Evolutionary conservation across 1,140 invertebrate species (phyloP).

Genomic region (Drosophila ananassae): DNA sequence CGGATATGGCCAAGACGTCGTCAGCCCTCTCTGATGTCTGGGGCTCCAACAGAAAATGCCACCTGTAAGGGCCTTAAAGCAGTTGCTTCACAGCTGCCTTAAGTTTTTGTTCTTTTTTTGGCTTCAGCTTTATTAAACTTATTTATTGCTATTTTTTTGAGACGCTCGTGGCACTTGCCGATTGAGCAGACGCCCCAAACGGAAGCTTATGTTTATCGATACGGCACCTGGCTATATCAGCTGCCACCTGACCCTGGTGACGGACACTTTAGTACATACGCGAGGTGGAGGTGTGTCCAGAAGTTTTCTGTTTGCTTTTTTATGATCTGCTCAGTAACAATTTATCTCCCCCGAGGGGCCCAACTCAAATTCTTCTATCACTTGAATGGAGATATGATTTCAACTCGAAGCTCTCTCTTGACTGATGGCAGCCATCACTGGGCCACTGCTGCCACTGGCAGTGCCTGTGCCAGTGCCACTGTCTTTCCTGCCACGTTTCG

Average conservation of each 20-base stretch:
- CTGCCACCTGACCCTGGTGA: constrained; percentile 28
- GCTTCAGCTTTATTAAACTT: constrained; percentile 10
- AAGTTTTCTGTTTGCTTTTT: not conserved
- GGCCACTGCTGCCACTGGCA: constrained; percentile 17
- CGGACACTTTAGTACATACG: not conserved
- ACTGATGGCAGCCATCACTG: constrained; percentile 56
- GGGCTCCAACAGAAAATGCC: constrained; percentile 34
- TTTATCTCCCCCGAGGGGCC: not conserved
- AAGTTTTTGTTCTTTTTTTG: constrained; percentile 22
- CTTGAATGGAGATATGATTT: not conserved
- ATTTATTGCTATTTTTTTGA: constrained; percentile 24
- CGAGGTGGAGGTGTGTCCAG: not conserved
- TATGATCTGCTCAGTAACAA: not conserved
- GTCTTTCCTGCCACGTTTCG: constrained; percentile 5
- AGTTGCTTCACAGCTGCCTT: constrained; percentile 59
- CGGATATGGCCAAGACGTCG: constrained; percentile 61
- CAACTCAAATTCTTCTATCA: constrained; percentile 1
- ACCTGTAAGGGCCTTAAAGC: constrained; percentile 58
- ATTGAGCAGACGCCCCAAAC: constrained; percentile 63
- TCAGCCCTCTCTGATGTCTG: not conserved
- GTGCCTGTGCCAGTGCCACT: not conserved
- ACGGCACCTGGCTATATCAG: constrained; percentile 53
- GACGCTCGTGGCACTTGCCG: constrained; percentile 67
- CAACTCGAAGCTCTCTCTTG: constrained; percentile 17
- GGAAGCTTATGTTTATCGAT: constrained; percentile 74